Base-by-base conservation (phyloP, 1,140 invertebrate species). In the Drosophila arizonae region DNA sequence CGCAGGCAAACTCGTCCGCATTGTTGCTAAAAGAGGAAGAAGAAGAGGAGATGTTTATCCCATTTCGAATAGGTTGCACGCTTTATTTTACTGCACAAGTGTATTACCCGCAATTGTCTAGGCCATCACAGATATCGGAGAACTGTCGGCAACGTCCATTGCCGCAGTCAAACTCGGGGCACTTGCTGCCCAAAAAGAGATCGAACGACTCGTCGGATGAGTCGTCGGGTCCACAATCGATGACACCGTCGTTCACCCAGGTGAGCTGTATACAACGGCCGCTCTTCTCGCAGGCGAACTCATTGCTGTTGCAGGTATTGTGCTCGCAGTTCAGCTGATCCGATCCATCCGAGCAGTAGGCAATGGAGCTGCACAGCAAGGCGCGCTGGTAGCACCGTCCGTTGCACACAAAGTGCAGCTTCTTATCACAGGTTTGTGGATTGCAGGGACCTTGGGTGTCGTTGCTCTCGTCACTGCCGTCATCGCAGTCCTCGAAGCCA, bases 401-500 rank as follows among this genome's bases (percentile, higher is more conserved):
- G 61, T 94, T 93, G 64, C 94, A 94, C 15, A 87, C 89, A 62
- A 94, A 93, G n/a, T 92, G 77, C 5, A 77, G 55, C 28, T 79
- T 87, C 21, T 77, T 73, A 33, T 92, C 79, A 21, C 81, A 91
- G 36, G 48, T 78, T 6, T 69, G 73, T 0, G 79, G 72, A 76
- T 84, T 79, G 36, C 84, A 92, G 24, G 81, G 89, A 21, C 93
- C 94, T 9, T 75, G 65, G 2, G 89, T 78, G 17, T 92, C 91
- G 6, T 94, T 93, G 80, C 93, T 91, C 85, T 98, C 97, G 90
- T 99, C 98, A 9, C 94, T 95, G 43, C 95, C 95, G 91, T 98
- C 96, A 33, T 93, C 94, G 81, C 97, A 99, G 89, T 98, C 97
- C 58, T 94, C 93, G 45, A 94, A 92, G 1, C 96, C 97, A 91